Evolutionary conservation across 2,888 invertebrate species (phyloP).

Genomic region (Phrixothrix hirtus): DNA sequence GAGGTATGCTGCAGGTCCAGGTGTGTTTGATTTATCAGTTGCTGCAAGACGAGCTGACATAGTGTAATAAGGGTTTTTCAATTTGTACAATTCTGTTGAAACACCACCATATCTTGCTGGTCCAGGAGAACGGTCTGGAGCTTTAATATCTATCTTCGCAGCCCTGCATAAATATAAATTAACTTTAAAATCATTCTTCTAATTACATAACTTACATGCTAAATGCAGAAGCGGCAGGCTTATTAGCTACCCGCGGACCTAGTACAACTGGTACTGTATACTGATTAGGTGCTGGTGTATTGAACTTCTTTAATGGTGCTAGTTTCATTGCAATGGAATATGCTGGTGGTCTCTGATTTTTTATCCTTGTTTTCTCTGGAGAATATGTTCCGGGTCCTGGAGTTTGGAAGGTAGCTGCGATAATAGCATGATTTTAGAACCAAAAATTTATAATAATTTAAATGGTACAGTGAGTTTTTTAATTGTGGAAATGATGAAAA

Average conservation of each 20-base stretch:
- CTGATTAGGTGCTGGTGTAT: constrained; percentile 65
- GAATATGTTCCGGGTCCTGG: constrained; percentile 70
- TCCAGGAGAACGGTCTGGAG: constrained; percentile 49
- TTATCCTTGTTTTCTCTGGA: constrained; percentile 62
- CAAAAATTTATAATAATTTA: too few relatives aligned
- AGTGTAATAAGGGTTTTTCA: constrained; percentile 46
- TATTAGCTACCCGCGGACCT: constrained; percentile 60
- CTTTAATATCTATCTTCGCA: constrained; percentile 22
- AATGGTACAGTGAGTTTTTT: too few relatives aligned
- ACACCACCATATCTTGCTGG: constrained; percentile 54
- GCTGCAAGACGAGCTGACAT: constrained; percentile 40
- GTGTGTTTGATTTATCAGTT: constrained; percentile 51
- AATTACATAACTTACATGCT: constrained; percentile 54
- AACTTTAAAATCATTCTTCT: not conserved
- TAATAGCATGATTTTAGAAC: not conserved
- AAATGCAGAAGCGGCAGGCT: constrained; percentile 57
- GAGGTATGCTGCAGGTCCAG: constrained; percentile 62
- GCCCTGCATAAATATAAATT: constrained; percentile 19
- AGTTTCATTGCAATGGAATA: constrained; percentile 62
- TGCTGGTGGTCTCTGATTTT: constrained; percentile 61
- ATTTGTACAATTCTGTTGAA: constrained; percentile 44
- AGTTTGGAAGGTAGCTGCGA: constrained; percentile 48
- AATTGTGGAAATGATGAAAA: not conserved
- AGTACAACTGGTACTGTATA: constrained; percentile 60
- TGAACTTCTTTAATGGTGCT: constrained; percentile 35